These are phyloP conservation scores for Caerostris darwini DNA, from an alignment of 1,140 invertebrate genomes.

Conservation along the genomic window DNA sequence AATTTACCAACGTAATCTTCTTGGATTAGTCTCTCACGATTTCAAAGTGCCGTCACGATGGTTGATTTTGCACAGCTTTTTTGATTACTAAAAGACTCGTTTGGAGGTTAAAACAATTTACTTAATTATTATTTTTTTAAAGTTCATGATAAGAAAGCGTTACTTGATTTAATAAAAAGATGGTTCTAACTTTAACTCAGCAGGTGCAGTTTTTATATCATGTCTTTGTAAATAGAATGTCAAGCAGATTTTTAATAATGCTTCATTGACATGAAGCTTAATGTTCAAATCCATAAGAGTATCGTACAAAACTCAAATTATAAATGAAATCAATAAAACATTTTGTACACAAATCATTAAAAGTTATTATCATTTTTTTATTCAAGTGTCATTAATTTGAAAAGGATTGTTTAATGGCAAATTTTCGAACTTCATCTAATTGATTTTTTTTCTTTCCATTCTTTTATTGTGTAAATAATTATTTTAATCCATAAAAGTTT, in stretches of 20 bases:
- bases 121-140: neutral
- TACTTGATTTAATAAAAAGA: neutral
- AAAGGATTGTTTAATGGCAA: too few species aligned
- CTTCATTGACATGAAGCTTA: neutral
- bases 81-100: neutral
- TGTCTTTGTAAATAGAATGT: neutral
- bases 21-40: neutral
- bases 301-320: too few species aligned
- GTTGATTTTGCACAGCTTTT: neutral
- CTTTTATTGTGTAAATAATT: too few species aligned
- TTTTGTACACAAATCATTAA: too few species aligned
- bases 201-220: neutral
- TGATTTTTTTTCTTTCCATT: too few species aligned
- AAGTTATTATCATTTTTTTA: too few species aligned
- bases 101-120: constrained; percentile 27
- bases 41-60: neutral
- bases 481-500: too few species aligned
- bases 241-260: neutral
- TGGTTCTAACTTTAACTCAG: neutral
- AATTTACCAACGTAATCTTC: constrained; percentile 16
- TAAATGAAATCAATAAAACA: too few species aligned
- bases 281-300: too few species aligned
- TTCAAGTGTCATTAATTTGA: too few species aligned
- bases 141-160: neutral
- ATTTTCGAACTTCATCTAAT: too few species aligned